Evolutionary conservation across 2,113 vertebrate species (phyloP).

Genomic region (Cheirogaleus medius): DNA sequence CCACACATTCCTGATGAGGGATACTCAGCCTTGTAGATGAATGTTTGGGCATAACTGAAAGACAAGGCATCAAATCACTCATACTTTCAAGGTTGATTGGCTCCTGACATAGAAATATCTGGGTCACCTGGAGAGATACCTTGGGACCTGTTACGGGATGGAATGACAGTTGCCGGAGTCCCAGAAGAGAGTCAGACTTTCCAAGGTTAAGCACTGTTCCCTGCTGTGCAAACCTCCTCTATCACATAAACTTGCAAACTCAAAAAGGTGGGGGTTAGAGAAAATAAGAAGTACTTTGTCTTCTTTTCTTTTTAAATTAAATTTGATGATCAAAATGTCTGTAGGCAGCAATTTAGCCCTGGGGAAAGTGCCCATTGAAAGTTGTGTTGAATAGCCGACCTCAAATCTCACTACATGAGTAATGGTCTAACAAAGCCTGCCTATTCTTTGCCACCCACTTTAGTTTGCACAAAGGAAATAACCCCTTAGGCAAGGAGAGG

Average conservation of each 20-base stretch:
- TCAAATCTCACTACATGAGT: slow-evolving; percentile 39
- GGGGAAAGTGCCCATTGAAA: slow-evolving; percentile 65
- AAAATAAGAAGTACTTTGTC: background rate
- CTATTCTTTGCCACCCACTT: slow-evolving; percentile 47
- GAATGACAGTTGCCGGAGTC: background rate
- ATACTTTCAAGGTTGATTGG: slow-evolving; percentile 14
- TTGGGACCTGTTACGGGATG: background rate
- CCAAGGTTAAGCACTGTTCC: background rate
- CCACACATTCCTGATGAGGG: background rate
- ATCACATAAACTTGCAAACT: background rate
- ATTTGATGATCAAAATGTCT: slow-evolving; percentile 48
- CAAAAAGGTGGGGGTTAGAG: background rate
- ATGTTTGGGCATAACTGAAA: background rate
- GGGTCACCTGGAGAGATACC: slow-evolving; percentile 9
- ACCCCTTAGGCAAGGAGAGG: slow-evolving; percentile 35
- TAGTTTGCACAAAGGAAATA: slow-evolving; percentile 17
- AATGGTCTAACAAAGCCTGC: slow-evolving; percentile 25
- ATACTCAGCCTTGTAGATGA: background rate
- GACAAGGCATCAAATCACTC: background rate
- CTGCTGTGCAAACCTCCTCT: background rate
- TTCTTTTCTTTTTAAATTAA: slow-evolving; percentile 46
- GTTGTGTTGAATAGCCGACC: slow-evolving; percentile 38
- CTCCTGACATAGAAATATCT: slow-evolving; percentile 44
- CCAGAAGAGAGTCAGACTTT: background rate
- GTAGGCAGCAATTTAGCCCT: background rate